Conservation (phyloP, 2,113 vertebrate species). For the Uria lomvia region DNA sequence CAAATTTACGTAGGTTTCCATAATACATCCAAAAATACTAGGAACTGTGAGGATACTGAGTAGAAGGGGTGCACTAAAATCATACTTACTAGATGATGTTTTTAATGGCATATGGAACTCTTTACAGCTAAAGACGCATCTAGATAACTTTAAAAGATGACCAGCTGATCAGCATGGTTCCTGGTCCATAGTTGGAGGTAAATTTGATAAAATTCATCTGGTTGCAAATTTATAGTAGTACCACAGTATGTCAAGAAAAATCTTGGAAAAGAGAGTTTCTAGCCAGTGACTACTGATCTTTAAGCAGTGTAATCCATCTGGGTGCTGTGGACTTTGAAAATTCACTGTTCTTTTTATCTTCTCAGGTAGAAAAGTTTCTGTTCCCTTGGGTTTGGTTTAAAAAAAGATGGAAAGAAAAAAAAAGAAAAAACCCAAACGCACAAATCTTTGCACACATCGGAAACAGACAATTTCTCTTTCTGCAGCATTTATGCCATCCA, state of each 20-base stretch:
- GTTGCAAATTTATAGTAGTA: neutral
- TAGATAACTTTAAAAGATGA: neutral
- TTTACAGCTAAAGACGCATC: neutral
- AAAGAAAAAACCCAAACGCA: neutral
- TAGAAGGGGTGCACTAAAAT: neutral
- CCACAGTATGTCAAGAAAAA: neutral
- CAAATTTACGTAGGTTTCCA: neutral
- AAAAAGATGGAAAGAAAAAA: neutral
- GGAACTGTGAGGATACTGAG: neutral
- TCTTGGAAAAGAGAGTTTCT: neutral
- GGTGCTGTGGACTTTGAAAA: neutral
- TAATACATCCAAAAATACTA: neutral
- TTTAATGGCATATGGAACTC: neutral
- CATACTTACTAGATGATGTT: neutral
- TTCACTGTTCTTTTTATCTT: neutral
- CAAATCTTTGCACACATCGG: neutral
- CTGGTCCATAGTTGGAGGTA: neutral
- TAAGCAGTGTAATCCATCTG: neutral
- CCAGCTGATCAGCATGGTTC: neutral
- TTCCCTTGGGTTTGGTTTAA: neutral
- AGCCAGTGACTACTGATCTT: neutral
- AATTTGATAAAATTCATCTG: neutral
- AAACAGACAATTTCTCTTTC: neutral
- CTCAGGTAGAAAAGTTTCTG: neutral
- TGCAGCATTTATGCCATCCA: neutral